Evolutionary conservation across 2,888 invertebrate species (phyloP).

Genomic region (Venustoraphidia nigricollis): DNA sequence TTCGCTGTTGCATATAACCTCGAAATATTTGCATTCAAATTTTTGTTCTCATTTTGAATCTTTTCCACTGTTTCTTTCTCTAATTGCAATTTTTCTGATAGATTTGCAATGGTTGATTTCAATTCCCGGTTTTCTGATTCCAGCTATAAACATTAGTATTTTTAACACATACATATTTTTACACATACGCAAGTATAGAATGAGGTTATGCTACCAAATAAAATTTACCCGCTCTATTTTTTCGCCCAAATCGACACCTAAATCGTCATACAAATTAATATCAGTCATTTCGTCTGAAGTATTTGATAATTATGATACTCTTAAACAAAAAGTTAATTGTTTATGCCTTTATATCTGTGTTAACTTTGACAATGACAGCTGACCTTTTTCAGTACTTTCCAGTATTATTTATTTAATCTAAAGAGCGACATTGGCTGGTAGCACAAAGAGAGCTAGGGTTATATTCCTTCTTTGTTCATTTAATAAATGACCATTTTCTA

Average conservation of each 20-base stretch:
- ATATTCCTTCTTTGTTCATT: no score
- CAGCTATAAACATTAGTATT: slow-evolving; percentile 16
- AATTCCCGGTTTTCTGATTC: slow-evolving; percentile 17
- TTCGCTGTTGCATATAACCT: slow-evolving; percentile 31
- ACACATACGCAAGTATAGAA: no score
- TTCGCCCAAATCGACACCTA: slow-evolving; percentile 19
- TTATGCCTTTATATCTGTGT: no score
- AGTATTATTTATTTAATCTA: no score
- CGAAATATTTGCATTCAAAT: slow-evolving; percentile 27
- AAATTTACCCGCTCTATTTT: slow-evolving; percentile 16
- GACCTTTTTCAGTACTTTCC: no score
- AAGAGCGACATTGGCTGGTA: no score
- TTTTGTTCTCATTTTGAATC: slow-evolving; percentile 21
- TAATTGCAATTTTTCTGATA: slow-evolving; percentile 16
- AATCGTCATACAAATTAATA: slow-evolving; percentile 27
- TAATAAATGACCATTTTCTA: no score
- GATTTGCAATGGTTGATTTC: slow-evolving; percentile 13
- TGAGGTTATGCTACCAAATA: slow-evolving; percentile 10
- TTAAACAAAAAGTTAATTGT: no score
- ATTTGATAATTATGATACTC: no score
- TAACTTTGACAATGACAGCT: no score
- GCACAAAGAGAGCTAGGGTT: no score
- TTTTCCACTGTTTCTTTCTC: slow-evolving; percentile 18
- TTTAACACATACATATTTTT: neutral
- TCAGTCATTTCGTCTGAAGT: slow-evolving; percentile 15